These are phyloP conservation scores for Tetanocera ferruginea DNA, from an alignment of 2,888 invertebrate species.

Conservation along the genomic window DNA sequence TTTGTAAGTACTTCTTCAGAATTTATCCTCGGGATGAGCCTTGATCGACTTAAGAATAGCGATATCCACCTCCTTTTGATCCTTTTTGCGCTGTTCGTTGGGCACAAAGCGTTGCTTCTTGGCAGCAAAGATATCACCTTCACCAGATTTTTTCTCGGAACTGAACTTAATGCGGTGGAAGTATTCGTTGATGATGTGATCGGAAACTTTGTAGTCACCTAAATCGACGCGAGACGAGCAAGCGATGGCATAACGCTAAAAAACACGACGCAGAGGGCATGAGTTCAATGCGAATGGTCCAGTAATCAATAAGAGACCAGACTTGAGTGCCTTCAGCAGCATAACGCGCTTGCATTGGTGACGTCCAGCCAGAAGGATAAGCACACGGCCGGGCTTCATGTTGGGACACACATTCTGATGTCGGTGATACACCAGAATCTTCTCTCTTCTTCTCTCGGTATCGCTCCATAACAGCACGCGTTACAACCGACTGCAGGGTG, in stretches of 20 bases:
- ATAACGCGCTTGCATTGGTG: conserved; percentile 99
- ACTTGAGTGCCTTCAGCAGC: conserved; percentile 87
- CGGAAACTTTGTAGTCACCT: no score
- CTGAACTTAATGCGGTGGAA: no score
- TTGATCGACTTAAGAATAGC: conserved; percentile 86
- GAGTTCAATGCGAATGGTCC: conserved; percentile 94
- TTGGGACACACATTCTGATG: conserved; percentile 80
- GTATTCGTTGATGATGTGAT: no score
- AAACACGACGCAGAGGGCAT: conserved; percentile 94
- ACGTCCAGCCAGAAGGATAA: conserved; percentile 92
- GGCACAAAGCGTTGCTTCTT: conserved; percentile 94
- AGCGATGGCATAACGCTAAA: conserved; percentile 94
- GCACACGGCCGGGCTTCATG: conserved; percentile 92
- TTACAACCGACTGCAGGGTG: no score
- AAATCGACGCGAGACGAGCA: no score
- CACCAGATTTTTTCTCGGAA: no score
- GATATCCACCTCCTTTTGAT: conserved; percentile 90
- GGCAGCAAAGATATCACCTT: conserved; percentile 94
- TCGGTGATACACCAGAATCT: no score
- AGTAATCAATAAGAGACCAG: conserved; percentile 93
- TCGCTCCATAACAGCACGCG: no score
- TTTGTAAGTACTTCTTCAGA: conserved; percentile 90
- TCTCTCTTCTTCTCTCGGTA: no score
- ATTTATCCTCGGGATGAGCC: conserved; percentile 86
- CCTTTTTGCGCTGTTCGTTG: conserved; percentile 88